These are phyloP conservation scores for Nudaria mundana DNA, from an alignment of 2,888 invertebrate genomes.

Conservation along the genomic window DNA sequence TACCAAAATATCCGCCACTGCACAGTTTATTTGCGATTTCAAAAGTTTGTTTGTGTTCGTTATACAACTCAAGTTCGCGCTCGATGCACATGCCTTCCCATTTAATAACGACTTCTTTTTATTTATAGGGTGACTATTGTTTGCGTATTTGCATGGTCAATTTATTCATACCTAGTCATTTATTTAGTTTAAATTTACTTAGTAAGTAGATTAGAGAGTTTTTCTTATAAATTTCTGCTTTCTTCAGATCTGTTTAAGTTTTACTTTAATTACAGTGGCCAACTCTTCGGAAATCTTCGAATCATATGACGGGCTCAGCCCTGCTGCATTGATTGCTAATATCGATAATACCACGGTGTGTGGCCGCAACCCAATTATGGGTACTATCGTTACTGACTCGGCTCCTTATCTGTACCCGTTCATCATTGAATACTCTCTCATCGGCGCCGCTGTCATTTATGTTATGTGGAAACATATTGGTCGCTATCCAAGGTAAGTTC, in stretches of 20 bases:
- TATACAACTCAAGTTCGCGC: conserved; percentile 24
- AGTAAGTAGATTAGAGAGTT: conserved; percentile 25
- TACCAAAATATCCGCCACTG: conserved; percentile 60
- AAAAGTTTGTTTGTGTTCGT: conserved; percentile 35
- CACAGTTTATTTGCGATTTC: conserved; percentile 69
- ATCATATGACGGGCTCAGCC: conserved; percentile 81
- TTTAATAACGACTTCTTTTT: conserved; percentile 9
- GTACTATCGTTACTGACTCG: conserved; percentile 94
- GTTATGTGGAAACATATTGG: conserved; percentile 98
- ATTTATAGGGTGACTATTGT: conserved; percentile 23
- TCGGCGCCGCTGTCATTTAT: conserved; percentile 96
- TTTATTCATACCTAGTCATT: too few relatives aligned
- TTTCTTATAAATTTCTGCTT: not conserved
- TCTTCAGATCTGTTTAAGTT: not conserved
- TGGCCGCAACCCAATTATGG: conserved; percentile 94
- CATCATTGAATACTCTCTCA: conserved; percentile 96
- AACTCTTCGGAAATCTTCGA: conserved; percentile 76
- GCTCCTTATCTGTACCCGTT: conserved; percentile 98
- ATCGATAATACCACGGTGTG: conserved; percentile 84
- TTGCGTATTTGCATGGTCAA: conserved; percentile 36
- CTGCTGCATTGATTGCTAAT: conserved; percentile 81
- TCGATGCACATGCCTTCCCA: conserved; percentile 36
- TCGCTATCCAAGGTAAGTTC: conserved; percentile 87
- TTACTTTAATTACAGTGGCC: conserved; percentile 54
- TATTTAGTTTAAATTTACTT: conserved; percentile 1